A percentile compares a stretch with the other conserved stretches of the same genome.
Conservation (phyloP, 2,888 invertebrate genomes). For the Podabrus alpinus region DNA sequence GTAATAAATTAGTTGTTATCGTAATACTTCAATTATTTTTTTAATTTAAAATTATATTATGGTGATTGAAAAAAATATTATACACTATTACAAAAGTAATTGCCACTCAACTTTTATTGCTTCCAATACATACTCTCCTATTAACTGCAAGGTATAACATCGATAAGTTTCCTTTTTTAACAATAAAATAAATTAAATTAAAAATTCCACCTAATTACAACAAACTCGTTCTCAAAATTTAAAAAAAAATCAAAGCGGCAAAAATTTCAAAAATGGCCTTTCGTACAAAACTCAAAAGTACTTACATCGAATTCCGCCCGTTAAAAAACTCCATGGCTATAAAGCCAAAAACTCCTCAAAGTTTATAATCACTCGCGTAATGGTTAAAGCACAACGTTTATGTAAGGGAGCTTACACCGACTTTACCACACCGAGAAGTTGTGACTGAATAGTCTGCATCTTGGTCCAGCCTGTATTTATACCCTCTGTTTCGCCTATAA, state of each 20-base stretch:
- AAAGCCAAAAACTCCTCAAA: constrained; percentile 7
- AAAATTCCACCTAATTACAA: neutral
- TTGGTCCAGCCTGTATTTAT: constrained; percentile 28
- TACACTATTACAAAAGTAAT: neutral
- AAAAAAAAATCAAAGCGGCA: neutral
- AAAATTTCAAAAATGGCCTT: neutral
- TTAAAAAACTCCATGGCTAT: constrained; percentile 23
- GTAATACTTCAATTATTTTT: neutral
- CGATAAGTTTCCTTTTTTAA: neutral
- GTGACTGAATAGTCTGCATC: constrained; percentile 26
- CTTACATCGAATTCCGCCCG: constrained; percentile 19
- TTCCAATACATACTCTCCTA: neutral
- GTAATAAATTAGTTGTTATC: too few species aligned
- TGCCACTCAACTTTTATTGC: neutral
- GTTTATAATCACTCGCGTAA: constrained; percentile 24
- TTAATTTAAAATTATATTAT: neutral
- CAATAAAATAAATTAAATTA: neutral
- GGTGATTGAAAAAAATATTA: neutral
- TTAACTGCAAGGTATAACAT: neutral
- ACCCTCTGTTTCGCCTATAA: constrained; percentile 24
- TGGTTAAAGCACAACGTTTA: constrained; percentile 14
- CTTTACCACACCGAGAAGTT: constrained; percentile 24
- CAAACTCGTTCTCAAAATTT: neutral
- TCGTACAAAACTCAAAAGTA: constrained; percentile 2
- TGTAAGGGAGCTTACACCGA: constrained; percentile 19